These are phyloP conservation scores for Coracopsis vasa DNA, from an alignment of 2,113 vertebrate species.

Conservation along the genomic window DNA sequence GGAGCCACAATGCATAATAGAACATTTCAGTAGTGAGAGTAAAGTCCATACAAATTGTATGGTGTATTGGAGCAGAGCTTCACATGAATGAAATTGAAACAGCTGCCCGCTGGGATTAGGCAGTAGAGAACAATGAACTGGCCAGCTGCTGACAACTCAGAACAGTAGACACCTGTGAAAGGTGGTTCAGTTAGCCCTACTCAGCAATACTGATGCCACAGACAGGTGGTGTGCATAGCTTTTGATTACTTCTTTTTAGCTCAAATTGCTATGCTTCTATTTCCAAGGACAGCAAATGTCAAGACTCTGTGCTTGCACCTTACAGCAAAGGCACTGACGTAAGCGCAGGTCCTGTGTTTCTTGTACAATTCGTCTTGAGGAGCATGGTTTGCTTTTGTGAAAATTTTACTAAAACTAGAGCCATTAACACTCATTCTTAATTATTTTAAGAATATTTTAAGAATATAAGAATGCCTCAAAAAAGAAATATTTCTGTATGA, in stretches of 20 bases:
- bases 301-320: neutral
- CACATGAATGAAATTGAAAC: conserved; percentile 26
- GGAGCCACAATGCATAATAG: conserved; percentile 54
- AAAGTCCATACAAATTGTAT: conserved; percentile 27
- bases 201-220: neutral
- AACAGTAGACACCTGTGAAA: neutral
- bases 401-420: neutral
- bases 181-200: neutral
- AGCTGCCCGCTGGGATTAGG: conserved; percentile 22
- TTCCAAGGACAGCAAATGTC: neutral
- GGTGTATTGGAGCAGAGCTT: conserved; percentile 3
- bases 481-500: neutral
- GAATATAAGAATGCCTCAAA: neutral
- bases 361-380: neutral
- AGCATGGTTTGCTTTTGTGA: neutral
- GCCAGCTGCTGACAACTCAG: conserved; percentile 16
- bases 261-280: neutral
- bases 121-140: conserved; percentile 1
- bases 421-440: neutral
- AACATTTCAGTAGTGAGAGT: conserved; percentile 40
- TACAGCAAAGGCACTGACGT: neutral
- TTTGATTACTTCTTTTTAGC: neutral
- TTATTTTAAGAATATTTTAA: neutral
- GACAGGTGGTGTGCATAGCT: neutral
- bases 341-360: neutral